Evolutionary conservation across 2,113 vertebrate species (phyloP).

Genomic region (Emydura subglobosa): DNA sequence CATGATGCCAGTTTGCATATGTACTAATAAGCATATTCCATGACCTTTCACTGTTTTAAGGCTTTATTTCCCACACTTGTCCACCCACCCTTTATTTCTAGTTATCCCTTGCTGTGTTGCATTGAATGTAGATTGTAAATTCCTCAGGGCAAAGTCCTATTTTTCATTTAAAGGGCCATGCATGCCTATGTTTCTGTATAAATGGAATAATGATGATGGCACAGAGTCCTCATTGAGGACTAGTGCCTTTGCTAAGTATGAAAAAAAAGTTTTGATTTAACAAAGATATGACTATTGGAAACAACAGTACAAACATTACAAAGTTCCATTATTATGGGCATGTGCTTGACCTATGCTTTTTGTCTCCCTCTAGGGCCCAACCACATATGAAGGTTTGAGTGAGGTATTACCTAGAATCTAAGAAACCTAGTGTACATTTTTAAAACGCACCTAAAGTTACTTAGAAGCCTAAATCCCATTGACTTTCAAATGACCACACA

Average conservation of each 20-base stretch:
- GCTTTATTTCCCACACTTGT: background rate
- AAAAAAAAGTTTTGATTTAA: background rate
- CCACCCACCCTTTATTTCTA: background rate
- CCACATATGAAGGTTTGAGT: background rate
- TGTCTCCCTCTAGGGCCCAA: background rate
- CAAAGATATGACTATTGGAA: background rate
- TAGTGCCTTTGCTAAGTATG: background rate
- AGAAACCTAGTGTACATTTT: background rate
- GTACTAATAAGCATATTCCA: background rate
- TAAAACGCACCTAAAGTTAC: background rate
- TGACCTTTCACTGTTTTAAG: background rate
- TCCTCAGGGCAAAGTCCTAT: background rate
- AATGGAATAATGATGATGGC: background rate
- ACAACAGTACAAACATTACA: background rate
- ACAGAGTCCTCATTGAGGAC: background rate
- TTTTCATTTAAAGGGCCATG: background rate
- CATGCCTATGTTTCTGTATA: background rate
- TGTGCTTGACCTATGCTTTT: background rate
- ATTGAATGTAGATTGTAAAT: background rate
- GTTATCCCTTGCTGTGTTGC: background rate
- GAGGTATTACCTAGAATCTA: background rate
- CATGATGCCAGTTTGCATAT: background rate
- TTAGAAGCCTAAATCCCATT: background rate
- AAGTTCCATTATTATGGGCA: background rate
- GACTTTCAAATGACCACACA: background rate